A percentile compares a stretch with the other conserved stretches of the same genome.
phyloP scores from a whole-genome alignment of 2,113 vertebrate genomes.

The Heptranchias perlo region DNA sequence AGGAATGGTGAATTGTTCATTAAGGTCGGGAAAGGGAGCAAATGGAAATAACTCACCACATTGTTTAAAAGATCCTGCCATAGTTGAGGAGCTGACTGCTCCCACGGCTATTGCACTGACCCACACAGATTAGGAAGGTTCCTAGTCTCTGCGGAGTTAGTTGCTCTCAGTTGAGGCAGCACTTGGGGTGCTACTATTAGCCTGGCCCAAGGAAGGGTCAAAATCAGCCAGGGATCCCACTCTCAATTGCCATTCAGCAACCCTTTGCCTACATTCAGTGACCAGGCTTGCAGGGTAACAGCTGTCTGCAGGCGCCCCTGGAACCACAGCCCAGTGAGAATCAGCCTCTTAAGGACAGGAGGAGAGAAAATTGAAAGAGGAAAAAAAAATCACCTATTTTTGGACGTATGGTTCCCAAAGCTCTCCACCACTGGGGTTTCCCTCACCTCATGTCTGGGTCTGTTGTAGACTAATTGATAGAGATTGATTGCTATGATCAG shows the following conservation, averaged over 20 bases:
- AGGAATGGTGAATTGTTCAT: neutral
- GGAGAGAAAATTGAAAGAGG: neutral
- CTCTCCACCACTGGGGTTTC: neutral
- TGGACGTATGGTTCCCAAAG: neutral
- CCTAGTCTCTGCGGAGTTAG: neutral
- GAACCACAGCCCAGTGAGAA: neutral
- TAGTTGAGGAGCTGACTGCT: neutral
- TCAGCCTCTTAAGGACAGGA: neutral
- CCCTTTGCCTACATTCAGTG: neutral
- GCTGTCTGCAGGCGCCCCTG: neutral
- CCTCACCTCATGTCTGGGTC: no score
- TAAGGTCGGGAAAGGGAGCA: neutral
- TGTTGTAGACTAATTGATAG: no score
- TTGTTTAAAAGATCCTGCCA: neutral
- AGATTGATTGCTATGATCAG: no score
- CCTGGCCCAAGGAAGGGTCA: neutral
- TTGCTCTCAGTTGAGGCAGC: neutral
- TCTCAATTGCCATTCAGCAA: neutral
- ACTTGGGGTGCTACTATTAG: neutral
- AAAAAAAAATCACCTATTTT: neutral
- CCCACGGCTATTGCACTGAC: neutral
- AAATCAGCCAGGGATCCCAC: neutral
- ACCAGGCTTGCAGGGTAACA: neutral
- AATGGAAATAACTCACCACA: neutral
- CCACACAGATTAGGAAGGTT: neutral